Conservation (phyloP, 1,140 invertebrate species). For the Zaprionus gabonicus region DNA sequence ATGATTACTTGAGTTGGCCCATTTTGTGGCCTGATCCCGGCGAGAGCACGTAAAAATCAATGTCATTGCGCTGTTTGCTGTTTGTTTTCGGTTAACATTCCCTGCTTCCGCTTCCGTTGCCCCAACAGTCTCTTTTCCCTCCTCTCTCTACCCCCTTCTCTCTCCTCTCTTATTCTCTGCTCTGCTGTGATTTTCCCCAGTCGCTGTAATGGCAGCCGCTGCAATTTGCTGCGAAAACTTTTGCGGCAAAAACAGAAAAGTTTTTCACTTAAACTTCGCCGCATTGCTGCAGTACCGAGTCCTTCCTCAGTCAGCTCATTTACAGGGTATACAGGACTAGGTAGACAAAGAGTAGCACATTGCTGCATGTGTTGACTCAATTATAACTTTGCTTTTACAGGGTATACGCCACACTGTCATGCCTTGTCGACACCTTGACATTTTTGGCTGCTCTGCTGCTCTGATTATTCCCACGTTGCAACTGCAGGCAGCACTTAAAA, state of each 20-base stretch:
- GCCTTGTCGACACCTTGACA: slow-evolving; percentile 26
- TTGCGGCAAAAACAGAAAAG: slow-evolving; percentile 73
- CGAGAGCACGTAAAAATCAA: slow-evolving; percentile 73
- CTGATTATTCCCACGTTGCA: slow-evolving; percentile 73
- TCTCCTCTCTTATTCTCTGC: neutral
- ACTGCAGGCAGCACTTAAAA: slow-evolving; percentile 65
- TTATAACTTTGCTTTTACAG: slow-evolving; percentile 7
- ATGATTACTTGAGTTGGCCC: slow-evolving; percentile 75
- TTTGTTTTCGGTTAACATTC: slow-evolving; percentile 81
- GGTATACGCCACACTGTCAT: slow-evolving; percentile 40
- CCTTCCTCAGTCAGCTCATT: slow-evolving; percentile 13
- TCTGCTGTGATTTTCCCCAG: slow-evolving; percentile 62
- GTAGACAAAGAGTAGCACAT: neutral
- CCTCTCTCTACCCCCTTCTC: neutral
- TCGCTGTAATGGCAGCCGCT: slow-evolving; percentile 76
- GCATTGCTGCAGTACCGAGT: slow-evolving; percentile 71
- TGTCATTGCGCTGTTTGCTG: slow-evolving; percentile 79
- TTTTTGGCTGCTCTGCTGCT: slow-evolving; percentile 49
- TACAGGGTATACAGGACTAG: neutral
- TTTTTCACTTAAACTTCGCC: slow-evolving; percentile 81
- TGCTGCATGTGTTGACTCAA: neutral
- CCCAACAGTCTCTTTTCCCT: neutral
- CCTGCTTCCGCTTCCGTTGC: slow-evolving; percentile 71
- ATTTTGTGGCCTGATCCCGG: slow-evolving; percentile 68
- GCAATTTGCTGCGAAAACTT: slow-evolving; percentile 78